Evolutionary conservation across 2,113 vertebrate species (phyloP), one percentile per base, ranked within the genome.

Genomic region (Mirza zaza): DNA sequence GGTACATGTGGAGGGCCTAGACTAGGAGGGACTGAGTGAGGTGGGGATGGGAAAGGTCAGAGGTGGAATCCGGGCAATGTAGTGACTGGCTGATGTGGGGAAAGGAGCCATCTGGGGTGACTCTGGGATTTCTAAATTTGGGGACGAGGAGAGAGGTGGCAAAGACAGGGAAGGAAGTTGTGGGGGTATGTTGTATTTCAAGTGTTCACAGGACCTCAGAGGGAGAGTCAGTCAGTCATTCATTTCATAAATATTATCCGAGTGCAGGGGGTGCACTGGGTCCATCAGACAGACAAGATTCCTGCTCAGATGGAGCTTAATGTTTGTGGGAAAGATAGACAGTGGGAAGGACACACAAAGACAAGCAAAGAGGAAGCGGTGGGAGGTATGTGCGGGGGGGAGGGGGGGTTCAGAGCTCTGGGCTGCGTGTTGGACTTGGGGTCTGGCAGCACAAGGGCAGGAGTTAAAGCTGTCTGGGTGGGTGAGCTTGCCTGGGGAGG

Each of bases 211-310:
- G 36, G 32, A n/a, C 55, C 63, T 61, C 77, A 63, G 45, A 57
- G 45, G n/a, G 81, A 76, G 61, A 67, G 32, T 59, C 36, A 17
- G 27, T 61, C 21, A 25, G 39, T 52, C 21, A 20, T 50, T 71
- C 87, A 65, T 67, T 79, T 68, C 93, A n/a, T 76, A 91, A 76
- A 76, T 65, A 89, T 52, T 80, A 57, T 76, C 67, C 5, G 12
- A 89, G 36, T 52, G 48, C 42, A 21, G 39, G 39, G 48, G 55
- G 39, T 3, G 5, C 32, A 50, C 61, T n/a, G 23, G 23, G 23
- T n/a, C 2, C 7, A 27, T 29, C 82, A 13, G 10, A 21, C 27
- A 77, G 68, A 59, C 59, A 73, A 39, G 50, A 48, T 25, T 50
- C 34, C 61, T 75, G 23, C 80, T 76, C 52, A 34, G 34, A 77